Evolutionary conservation across 2,113 vertebrate species (phyloP), one percentile per base, ranked within the genome.

Genomic region (Lucifuga dentata): DNA sequence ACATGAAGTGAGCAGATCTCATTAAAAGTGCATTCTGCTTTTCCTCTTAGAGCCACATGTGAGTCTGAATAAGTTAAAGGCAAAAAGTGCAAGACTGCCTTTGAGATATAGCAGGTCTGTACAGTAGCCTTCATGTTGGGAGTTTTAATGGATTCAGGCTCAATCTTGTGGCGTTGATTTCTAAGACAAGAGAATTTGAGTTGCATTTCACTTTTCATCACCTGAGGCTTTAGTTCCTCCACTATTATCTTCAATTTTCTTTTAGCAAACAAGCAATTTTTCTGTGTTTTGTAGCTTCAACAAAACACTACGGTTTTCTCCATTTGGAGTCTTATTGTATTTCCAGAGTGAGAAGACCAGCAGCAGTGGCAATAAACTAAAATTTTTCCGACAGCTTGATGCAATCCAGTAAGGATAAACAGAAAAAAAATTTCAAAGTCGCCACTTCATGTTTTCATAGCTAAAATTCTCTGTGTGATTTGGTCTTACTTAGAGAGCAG

Each of bases 151-250:
- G 60, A 59, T 63, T 57, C 56, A 40, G 71, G 41, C 55, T 78
- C 26, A 5, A 39, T 71, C n/a, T 11, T 4, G 52, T 58, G 41
- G 10, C 63, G 17, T 51, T 44, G 60, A 63, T 79, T 49, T 50
- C 61, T 68, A 23, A 62, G 62, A 43, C 46, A 59, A 68, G 53
- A 53, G 39, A 62, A 35, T 32, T 51, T 39, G 35, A 74, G 33
- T 59, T 50, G 19, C 59, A 32, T 57, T 73, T 87, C 60, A 60
- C 63, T 51, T 78, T 59, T 78, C 63, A 68, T 68, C 44, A 65
- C 23, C 16, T 39, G 26, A 17, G 52, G 44, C 57, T 35, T 76
- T 66, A 64, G 44, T 72, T 76, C 24, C 43, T 21, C 48, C 3
- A 24, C 52, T 46, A 19, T 32, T 58, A 64, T 72, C 38, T 40